Percentiles rank a stretch among this genome's conserved stretches.
Conservation (phyloP, 2,113 vertebrate genomes). For the Takifugu flavidus region DNA sequence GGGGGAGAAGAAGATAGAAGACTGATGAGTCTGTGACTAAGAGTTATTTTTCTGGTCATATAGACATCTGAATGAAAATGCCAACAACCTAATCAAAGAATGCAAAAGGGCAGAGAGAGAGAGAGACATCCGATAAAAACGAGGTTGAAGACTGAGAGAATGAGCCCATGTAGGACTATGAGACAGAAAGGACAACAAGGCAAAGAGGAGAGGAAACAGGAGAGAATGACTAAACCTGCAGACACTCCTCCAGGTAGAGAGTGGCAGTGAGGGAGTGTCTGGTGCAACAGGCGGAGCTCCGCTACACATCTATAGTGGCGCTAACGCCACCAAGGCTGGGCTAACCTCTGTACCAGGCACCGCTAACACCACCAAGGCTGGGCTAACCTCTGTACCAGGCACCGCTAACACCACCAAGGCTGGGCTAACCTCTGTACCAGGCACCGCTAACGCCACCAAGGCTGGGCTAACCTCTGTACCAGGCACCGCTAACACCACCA, state of each 20-base stretch:
- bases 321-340: no score
- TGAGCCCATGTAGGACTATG: slow-evolving; percentile 1
- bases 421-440: no score
- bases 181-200: slow-evolving; percentile 8
- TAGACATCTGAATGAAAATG: slow-evolving; percentile 72
- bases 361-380: no score
- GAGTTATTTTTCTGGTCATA: slow-evolving; percentile 67
- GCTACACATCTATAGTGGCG: no score
- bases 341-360: no score
- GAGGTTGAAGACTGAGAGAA: slow-evolving; percentile 5
- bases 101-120: slow-evolving; percentile 63
- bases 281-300: no score
- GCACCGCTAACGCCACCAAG: no score
- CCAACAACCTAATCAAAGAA: slow-evolving; percentile 72
- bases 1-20: slow-evolving; percentile 42
- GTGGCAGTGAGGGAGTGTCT: not conserved
- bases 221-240: not conserved
- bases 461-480: no score
- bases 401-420: no score
- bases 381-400: no score
- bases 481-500: no score
- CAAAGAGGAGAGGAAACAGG: not conserved
- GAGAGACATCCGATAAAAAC: slow-evolving; percentile 12
- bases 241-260: not conserved
- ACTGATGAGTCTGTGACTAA: slow-evolving; percentile 55